These are phyloP conservation scores for Urosaurus nigricauda DNA, from an alignment of 2,797 vertebrate species.

Conservation along the genomic window DNA sequence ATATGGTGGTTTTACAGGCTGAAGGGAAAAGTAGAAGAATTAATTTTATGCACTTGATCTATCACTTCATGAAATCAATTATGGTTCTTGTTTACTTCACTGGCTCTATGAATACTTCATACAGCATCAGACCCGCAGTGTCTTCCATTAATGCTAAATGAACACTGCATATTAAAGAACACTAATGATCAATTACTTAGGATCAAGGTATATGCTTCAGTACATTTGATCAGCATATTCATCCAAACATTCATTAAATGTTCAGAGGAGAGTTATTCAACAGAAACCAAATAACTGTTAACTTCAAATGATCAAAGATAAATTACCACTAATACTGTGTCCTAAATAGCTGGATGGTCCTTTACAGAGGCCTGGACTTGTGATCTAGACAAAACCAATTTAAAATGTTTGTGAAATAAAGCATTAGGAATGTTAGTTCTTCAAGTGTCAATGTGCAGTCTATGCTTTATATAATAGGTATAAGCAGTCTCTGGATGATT, in stretches of 20 bases:
- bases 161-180: constrained; percentile 34
- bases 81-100: constrained; percentile 5
- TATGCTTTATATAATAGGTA: background rate
- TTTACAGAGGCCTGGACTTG: background rate
- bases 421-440: background rate
- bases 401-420: background rate
- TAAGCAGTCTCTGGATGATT: background rate
- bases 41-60: constrained; percentile 13
- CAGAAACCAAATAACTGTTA: constrained; percentile 10
- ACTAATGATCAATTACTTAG: constrained; percentile 29
- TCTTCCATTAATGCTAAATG: constrained; percentile 17
- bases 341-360: background rate
- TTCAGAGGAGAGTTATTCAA: constrained; percentile 2
- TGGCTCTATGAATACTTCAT: background rate
- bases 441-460: background rate
- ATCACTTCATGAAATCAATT: constrained; percentile 33
- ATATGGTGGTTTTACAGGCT: background rate
- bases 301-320: constrained; percentile 1
- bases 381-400: background rate
- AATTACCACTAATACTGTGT: background rate
- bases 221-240: constrained; percentile 24
- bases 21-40: constrained; percentile 10
- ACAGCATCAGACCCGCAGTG: background rate
- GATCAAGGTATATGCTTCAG: constrained; percentile 27
- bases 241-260: constrained; percentile 19